A percentile compares a stretch with the other conserved stretches of the same genome.
These are phyloP conservation scores for Eulemur rubriventer DNA, from an alignment of 2,797 vertebrate species.

Conservation along the genomic window DNA sequence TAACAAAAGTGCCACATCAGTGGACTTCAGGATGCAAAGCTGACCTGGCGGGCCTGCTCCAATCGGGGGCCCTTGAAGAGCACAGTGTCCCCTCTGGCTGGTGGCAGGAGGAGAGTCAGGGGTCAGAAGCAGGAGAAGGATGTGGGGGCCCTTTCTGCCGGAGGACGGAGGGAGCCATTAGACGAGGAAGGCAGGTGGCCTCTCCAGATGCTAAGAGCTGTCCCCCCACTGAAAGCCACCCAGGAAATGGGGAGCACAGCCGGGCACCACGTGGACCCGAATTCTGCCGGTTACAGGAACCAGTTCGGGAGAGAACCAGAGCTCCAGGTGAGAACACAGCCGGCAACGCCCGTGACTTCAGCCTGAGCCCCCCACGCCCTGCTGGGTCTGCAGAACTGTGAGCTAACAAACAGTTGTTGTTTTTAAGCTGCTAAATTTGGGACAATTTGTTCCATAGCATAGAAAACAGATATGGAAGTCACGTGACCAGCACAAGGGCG, in stretches of 20 bases:
- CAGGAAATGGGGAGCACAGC: not conserved
- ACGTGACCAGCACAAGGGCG: not conserved
- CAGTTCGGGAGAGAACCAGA: not conserved
- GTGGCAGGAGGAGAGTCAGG: not conserved
- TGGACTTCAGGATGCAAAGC: not conserved
- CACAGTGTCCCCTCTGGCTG: not conserved
- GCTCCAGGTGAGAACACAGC: not conserved
- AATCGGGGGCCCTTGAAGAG: not conserved
- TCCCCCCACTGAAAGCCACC: not conserved
- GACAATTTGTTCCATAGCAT: not conserved
- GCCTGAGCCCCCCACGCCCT: fast-evolving
- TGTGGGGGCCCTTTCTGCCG: not conserved
- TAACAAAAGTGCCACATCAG: not conserved
- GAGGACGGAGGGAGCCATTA: not conserved
- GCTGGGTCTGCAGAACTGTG: not conserved
- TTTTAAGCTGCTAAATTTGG: not conserved
- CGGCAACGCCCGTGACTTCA: too few relatives aligned
- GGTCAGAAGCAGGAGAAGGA: not conserved
- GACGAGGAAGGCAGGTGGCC: not conserved
- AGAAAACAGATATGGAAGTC: not conserved
- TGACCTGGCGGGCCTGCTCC: not conserved
- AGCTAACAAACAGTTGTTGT: not conserved
- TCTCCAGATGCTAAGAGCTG: not conserved
- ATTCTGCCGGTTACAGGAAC: not conserved
- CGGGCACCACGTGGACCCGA: not conserved